phyloP scores from a whole-genome alignment of 2,113 vertebrate species.

The rabbit (Oryctolagus cuniculus) region mOryCun1.1 NC_091438.1:5441001-5441500 shows the following conservation, averaged over 20 bases:
- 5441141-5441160: fast-evolving
- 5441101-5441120: not conserved
- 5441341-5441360: not conserved
- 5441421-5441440: not conserved
- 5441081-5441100: not conserved
- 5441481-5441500: not conserved
- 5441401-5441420: not conserved
- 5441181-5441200: fast-evolving
- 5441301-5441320: not conserved
- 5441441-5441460: not conserved
- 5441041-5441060: not conserved
- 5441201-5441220: not conserved
- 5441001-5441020: not conserved
- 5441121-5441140: not conserved
- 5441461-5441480: too few relatives aligned
- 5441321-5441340: not conserved
- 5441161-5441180: not conserved
- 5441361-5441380: not conserved
- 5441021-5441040: not conserved
- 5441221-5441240: not conserved
- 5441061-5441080: not conserved
- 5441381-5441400: fast-evolving
- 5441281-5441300: not conserved
- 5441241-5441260: not conserved
- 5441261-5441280: not conserved